Evolutionary conservation across 2,888 invertebrate species (phyloP).

Genomic region (Pimpla rufipes): DNA sequence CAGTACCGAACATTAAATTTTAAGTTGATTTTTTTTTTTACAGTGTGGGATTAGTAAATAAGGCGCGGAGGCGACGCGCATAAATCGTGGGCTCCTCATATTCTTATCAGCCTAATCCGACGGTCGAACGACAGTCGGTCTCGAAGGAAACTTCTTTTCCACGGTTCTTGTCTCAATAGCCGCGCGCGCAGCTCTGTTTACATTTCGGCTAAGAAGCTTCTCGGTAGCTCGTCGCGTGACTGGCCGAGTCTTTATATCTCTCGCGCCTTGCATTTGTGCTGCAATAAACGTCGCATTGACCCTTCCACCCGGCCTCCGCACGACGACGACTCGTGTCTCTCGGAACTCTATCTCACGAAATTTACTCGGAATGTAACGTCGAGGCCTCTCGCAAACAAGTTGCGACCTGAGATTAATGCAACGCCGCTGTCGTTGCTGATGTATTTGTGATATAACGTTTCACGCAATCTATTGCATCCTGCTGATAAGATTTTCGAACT

Average conservation of each 20-base stretch:
- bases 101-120: constrained; percentile 23
- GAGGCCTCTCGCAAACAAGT: constrained; percentile 29
- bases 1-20: too few species aligned
- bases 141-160: constrained; percentile 28
- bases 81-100: not conserved
- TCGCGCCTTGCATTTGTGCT: not conserved
- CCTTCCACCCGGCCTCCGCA: not conserved
- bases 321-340: not conserved
- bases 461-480: constrained; percentile 3
- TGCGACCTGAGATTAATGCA: constrained; percentile 32
- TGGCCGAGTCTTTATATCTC: constrained; percentile 19
- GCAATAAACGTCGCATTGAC: constrained; percentile 48
- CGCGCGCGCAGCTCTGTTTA: constrained; percentile 34
- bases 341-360: constrained; percentile 43
- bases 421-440: constrained; percentile 1
- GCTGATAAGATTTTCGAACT: constrained; percentile 21
- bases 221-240: constrained; percentile 17
- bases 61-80: constrained; percentile 7
- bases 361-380: constrained; percentile 43
- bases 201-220: constrained; percentile 43
- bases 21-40: too few species aligned
- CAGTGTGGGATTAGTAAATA: constrained; percentile 71
- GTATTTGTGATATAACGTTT: constrained; percentile 43
- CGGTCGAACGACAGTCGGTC: not conserved
- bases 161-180: constrained; percentile 6